phyloP scores from a whole-genome alignment of 1,140 invertebrate genomes.

The Halotydeus destructor region DNA sequence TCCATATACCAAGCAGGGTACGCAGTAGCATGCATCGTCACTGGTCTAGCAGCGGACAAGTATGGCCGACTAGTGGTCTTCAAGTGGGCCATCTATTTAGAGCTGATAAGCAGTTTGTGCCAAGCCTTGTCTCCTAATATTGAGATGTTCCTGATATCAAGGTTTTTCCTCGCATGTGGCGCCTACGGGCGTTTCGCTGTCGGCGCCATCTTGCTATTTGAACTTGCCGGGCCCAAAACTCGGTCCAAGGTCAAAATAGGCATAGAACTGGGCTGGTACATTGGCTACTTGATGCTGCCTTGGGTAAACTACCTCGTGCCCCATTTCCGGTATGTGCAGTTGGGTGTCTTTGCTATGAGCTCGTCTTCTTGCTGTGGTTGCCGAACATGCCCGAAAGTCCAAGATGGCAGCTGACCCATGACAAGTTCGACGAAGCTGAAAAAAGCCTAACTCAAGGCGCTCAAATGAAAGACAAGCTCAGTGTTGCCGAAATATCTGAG shows the following conservation, averaged over 20 bases:
- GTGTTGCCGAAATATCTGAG: no score
- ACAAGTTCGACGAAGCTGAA: background rate
- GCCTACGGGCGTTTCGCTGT: background rate
- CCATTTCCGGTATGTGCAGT: background rate
- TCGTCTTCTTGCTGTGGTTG: background rate
- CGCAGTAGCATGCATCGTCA: slow-evolving; percentile 49
- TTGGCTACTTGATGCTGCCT: slow-evolving; percentile 2
- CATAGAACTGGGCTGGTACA: background rate
- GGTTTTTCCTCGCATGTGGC: background rate
- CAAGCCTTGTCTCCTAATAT: background rate
- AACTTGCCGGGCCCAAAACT: background rate
- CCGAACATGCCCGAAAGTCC: background rate
- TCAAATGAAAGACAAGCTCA: background rate
- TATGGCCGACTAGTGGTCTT: slow-evolving; percentile 21
- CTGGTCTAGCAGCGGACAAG: slow-evolving; percentile 59
- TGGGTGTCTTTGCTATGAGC: background rate
- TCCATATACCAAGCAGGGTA: slow-evolving; percentile 62
- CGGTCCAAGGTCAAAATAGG: background rate
- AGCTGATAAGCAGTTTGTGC: background rate
- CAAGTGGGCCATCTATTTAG: background rate
- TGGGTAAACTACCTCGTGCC: background rate
- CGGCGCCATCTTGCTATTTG: slow-evolving; percentile 1
- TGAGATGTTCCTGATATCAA: background rate
- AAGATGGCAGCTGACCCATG: background rate
- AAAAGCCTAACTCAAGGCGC: background rate